These are phyloP conservation scores for Chorisops tibialis DNA, from an alignment of 2,888 invertebrate genomes.

Conservation along the genomic window DNA sequence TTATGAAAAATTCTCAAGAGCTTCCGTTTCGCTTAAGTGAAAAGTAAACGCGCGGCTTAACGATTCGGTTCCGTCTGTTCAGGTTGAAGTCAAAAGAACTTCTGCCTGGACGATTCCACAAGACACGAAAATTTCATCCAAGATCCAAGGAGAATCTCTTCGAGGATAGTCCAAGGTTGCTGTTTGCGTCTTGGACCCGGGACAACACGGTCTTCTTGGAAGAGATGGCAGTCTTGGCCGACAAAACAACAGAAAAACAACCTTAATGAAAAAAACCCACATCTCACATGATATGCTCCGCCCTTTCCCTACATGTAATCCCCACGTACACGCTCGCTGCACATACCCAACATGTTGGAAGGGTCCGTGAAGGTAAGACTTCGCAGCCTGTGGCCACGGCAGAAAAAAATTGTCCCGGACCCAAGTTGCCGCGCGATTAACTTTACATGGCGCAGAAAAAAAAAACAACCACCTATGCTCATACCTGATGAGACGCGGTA, in stretches of 20 bases:
- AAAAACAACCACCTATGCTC: slow-evolving; percentile 20
- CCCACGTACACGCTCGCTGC: no score
- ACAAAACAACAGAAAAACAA: slow-evolving; percentile 1
- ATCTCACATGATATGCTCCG: slow-evolving; percentile 26
- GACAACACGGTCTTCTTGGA: slow-evolving; percentile 10
- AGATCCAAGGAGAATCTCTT: slow-evolving; percentile 1
- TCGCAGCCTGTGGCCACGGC: not conserved
- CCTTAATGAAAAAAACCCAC: slow-evolving; percentile 3
- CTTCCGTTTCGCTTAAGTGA: not conserved
- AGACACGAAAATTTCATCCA: no score
- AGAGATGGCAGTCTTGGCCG: not conserved
- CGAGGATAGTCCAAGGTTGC: slow-evolving; percentile 5
- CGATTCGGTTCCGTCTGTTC: slow-evolving; percentile 42
- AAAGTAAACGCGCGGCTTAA: not conserved
- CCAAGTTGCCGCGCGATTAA: slow-evolving; percentile 13
- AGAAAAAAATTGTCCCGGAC: slow-evolving; percentile 17
- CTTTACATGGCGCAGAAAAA: not conserved
- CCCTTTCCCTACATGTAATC: slow-evolving; percentile 26
- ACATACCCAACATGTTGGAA: slow-evolving; percentile 8
- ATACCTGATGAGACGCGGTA: not conserved
- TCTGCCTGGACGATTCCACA: slow-evolving; percentile 40
- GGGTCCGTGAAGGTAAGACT: slow-evolving; percentile 7
- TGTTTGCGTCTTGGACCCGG: slow-evolving; percentile 1
- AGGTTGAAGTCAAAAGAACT: slow-evolving; percentile 50
- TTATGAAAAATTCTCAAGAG: not conserved